Percentiles rank a stretch among this genome's conserved stretches.
These are phyloP conservation scores for Steromphala cineraria DNA, from an alignment of 2,888 invertebrate genomes.

Conservation along the genomic window DNA sequence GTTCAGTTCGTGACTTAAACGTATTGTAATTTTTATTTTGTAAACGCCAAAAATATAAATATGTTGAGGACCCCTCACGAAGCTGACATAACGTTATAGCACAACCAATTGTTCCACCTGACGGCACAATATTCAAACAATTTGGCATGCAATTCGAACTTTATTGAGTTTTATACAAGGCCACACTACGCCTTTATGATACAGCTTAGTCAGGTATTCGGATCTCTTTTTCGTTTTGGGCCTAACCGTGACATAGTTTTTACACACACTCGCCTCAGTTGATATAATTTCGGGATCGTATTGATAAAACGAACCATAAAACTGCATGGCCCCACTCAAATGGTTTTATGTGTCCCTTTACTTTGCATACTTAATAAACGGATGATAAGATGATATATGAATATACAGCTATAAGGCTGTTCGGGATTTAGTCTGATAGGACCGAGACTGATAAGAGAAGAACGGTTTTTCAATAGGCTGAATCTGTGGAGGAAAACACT, in stretches of 20 bases:
- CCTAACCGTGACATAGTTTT: background rate
- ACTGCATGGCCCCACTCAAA: background rate
- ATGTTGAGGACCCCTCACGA: no score
- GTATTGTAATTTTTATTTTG: no score
- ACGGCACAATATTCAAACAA: background rate
- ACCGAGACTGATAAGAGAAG: no score
- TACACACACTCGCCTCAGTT: slow-evolving; percentile 5
- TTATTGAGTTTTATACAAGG: background rate
- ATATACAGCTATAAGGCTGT: no score
- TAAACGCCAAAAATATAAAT: no score
- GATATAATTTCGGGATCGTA: background rate
- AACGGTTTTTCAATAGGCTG: no score
- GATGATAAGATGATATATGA: background rate
- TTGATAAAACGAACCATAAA: slow-evolving; percentile 10
- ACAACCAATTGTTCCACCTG: background rate
- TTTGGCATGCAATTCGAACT: background rate
- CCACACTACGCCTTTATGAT: background rate
- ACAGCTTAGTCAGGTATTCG: background rate
- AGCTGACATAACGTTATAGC: no score
- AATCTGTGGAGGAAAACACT: no score
- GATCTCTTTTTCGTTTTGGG: background rate
- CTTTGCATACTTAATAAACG: background rate
- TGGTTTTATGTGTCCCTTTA: background rate
- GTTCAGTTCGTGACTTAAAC: no score
- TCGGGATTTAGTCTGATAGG: no score